Base-by-base conservation (phyloP, 53 echinoderm and acorn worm genomes). In the Paracentrotus lividus region DNA sequence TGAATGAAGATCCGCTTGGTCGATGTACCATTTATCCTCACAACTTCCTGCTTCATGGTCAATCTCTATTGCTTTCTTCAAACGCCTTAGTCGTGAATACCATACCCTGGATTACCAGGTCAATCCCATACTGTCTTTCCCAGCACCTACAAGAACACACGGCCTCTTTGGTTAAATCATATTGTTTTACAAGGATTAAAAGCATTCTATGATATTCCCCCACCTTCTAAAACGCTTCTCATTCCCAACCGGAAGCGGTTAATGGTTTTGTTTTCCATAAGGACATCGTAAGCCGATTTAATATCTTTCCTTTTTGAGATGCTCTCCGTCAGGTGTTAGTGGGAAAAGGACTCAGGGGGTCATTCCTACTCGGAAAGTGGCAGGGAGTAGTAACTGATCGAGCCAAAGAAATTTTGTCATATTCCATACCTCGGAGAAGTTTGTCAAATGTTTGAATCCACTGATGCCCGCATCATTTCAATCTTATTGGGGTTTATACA, bases 101-200 rank as follows among this genome's bases (percentile, higher is more conserved):
- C n/a, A n/a, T 20, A 72, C 72, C 72, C 72, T 72, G 20, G 72
- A 72, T 72, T 72, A 38, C 72, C 72, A 72, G 72, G 72, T 36
- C 72, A 72, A 38, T 21, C 21, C 13, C 8, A 20, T 38, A 3
- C 36, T 20, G 4, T 36, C 72, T 36, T 40, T 36, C 40, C 7
- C 16, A 1, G 40, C 72, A 16, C 10, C 54, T 13, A 54, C 29
- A 64, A 27, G 72, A 32, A 20, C 26, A 21, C 38, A 40, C 72
- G 18, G 20, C 21, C 72, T 72, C 38, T 40, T 36, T 72, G 72
- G 40, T 29, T 10, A 29, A 64, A 64, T 72, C 36, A 40, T 72
- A 72, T 72, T 72, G 40, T 72, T 40, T 72, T 72, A 72, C 72
- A 40, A 40, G 72, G 72, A 72, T 38, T 72, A 72, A 72, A 72